A percentile compares a stretch with the other conserved stretches of the same genome.
Evolutionary conservation across 2,113 vertebrate genomes (phyloP).

Genomic region (Oreochromis tanganicae): DNA sequence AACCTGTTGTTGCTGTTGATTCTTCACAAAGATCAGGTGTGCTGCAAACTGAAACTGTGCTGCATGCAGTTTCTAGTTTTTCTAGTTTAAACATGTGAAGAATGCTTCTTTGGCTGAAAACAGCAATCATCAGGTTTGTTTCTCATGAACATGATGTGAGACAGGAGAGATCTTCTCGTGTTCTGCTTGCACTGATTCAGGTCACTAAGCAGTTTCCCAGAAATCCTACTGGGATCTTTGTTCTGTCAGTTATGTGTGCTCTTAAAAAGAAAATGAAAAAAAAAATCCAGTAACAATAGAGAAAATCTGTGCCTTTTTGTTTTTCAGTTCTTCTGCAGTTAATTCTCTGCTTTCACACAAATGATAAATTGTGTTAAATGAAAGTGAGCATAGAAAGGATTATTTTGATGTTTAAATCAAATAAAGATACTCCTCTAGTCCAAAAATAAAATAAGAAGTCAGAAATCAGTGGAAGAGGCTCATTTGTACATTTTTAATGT

Average conservation of each 20-base stretch:
- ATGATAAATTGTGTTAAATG: background rate
- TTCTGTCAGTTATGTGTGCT: background rate
- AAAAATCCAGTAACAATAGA: rapidly evolving
- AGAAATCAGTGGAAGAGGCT: background rate
- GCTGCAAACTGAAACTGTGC: too few species aligned
- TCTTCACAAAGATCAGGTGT: too few species aligned
- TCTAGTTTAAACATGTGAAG: too few species aligned
- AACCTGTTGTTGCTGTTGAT: too few species aligned
- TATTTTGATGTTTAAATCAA: too few species aligned
- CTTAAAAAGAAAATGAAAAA: background rate
- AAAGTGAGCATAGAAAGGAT: rapidly evolving
- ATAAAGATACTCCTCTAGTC: background rate
- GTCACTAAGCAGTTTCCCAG: background rate
- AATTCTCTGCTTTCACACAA: background rate
- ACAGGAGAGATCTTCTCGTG: background rate
- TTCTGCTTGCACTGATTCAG: background rate
- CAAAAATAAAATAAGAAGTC: background rate
- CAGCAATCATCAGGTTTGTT: background rate
- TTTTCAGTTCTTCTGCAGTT: background rate
- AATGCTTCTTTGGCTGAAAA: too few species aligned
- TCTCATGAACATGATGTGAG: background rate
- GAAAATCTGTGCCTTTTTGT: background rate
- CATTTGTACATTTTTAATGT: rapidly evolving
- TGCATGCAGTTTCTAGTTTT: too few species aligned
- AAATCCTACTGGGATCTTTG: background rate